Evolutionary conservation across 2,888 invertebrate genomes (phyloP).

Genomic region (Nemotelus pantherinus): DNA sequence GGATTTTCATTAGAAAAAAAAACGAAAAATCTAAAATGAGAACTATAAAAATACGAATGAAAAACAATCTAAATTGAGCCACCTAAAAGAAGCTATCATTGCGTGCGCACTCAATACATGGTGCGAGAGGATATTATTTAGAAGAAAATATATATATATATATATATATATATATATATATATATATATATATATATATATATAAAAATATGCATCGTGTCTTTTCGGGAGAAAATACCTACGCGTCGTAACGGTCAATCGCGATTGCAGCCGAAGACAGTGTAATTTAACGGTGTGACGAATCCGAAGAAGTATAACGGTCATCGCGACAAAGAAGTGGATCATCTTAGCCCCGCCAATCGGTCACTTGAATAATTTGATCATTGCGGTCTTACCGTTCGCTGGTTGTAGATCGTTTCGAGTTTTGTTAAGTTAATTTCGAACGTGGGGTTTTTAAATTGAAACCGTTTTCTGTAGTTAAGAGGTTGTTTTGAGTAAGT

Average conservation of each 20-base stretch:
- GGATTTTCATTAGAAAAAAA: neutral
- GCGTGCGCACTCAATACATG: slow-evolving; percentile 17
- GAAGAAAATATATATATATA: neutral
- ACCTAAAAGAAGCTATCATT: slow-evolving; percentile 22
- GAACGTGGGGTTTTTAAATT: slow-evolving; percentile 29
- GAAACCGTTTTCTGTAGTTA: slow-evolving; percentile 45
- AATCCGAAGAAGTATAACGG: slow-evolving; percentile 34
- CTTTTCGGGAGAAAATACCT: slow-evolving; percentile 24
- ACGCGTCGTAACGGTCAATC: neutral
- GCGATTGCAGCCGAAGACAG: neutral
- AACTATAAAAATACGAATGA: slow-evolving; percentile 2
- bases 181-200: neutral
- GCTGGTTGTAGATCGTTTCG: slow-evolving; percentile 59
- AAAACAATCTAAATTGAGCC: slow-evolving; percentile 22
- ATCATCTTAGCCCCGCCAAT: slow-evolving; percentile 45
- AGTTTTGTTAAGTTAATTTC: slow-evolving; percentile 39
- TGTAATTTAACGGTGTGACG: slow-evolving; percentile 35
- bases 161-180: slow-evolving; percentile 1
- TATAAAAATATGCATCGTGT: slow-evolving; percentile 7
- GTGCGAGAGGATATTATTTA: neutral
- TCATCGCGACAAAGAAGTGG: slow-evolving; percentile 32
- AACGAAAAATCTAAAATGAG: slow-evolving; percentile 5
- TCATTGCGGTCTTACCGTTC: slow-evolving; percentile 65
- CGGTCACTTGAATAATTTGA: slow-evolving; percentile 34
- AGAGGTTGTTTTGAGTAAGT: slow-evolving; percentile 46